Evolutionary conservation across 2,113 vertebrate species (phyloP).

Genomic region (Eubucco bourcierii): DNA sequence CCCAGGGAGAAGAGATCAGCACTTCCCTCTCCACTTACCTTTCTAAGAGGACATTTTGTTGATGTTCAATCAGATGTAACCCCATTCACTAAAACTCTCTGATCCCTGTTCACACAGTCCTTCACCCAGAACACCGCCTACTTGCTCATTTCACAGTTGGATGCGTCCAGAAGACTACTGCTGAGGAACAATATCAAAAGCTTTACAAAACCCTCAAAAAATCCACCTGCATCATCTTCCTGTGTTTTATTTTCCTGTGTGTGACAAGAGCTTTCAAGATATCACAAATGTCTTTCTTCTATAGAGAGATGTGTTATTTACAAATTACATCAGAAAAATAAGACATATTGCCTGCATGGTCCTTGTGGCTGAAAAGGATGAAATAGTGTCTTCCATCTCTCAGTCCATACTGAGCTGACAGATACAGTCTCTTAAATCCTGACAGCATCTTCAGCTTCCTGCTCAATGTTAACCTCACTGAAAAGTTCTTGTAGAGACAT

Average conservation of each 20-base stretch:
- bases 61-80: not conserved
- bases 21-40: not conserved
- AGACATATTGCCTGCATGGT: rapidly evolving
- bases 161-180: not conserved
- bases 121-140: rapidly evolving
- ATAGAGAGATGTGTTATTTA: not conserved
- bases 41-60: rapidly evolving
- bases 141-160: not conserved
- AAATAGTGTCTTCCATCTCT: not conserved
- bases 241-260: not conserved
- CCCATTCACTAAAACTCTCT: not conserved
- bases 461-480: not conserved
- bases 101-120: not conserved
- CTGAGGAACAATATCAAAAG: not conserved
- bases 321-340: not conserved
- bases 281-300: not conserved
- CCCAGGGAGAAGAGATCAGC: not conserved
- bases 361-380: not conserved
- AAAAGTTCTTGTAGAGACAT: not conserved
- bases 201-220: not conserved
- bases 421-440: not conserved
- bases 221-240: not conserved
- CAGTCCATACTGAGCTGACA: not conserved
- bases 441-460: not conserved
- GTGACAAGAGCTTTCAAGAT: not conserved